A percentile compares a stretch with the other conserved stretches of the same genome.
Conservation (phyloP, 2,113 vertebrate species). For the Rissa tridactyla region DNA sequence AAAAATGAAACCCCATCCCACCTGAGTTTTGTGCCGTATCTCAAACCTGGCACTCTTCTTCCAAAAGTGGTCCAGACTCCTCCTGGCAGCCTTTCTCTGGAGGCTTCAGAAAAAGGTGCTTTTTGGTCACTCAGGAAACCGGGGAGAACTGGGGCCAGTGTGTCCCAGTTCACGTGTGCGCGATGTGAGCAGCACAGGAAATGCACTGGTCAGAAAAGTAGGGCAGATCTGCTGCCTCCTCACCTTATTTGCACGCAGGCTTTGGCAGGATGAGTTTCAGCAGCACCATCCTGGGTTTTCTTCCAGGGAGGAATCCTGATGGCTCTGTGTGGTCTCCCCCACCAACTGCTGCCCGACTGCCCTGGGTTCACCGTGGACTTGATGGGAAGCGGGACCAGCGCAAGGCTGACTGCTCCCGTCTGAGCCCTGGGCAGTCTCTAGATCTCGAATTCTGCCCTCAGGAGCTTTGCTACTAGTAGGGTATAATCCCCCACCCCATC, state of each 20-base stretch:
- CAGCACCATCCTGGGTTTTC: not conserved
- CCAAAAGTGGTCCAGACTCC: not conserved
- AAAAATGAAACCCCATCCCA: not conserved
- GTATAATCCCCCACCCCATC: not conserved
- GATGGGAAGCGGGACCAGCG: not conserved
- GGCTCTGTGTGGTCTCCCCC: not conserved
- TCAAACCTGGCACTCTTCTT: not conserved
- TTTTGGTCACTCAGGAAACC: not conserved
- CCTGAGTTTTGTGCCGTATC: not conserved
- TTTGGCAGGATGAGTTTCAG: not conserved
- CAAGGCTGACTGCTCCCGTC: not conserved
- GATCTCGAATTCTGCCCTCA: not conserved
- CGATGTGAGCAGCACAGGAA: constrained; percentile 8
- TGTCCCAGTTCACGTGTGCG: not conserved
- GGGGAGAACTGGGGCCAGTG: not conserved
- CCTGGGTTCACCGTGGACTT: not conserved
- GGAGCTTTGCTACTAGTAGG: not conserved
- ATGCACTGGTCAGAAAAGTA: not conserved
- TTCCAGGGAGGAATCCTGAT: not conserved
- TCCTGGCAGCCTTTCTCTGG: not conserved
- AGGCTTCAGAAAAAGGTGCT: not conserved
- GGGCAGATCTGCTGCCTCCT: not conserved
- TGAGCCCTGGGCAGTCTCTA: not conserved
- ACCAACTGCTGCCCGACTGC: not conserved
- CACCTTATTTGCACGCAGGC: accelerated